Evolutionary conservation across 2,797 vertebrate species (phyloP).

Genomic region (Vultur gryphus): DNA sequence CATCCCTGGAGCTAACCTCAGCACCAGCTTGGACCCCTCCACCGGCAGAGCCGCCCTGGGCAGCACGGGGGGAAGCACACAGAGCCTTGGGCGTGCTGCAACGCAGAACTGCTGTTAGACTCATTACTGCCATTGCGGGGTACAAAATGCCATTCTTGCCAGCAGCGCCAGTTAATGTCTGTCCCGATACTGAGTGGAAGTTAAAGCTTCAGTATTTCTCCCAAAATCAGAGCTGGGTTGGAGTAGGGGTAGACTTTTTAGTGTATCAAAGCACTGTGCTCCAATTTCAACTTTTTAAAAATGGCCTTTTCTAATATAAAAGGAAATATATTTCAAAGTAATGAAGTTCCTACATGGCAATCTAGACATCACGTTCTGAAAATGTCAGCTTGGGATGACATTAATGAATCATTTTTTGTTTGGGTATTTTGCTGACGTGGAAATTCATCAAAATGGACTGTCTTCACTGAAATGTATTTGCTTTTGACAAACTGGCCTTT

Average conservation of each 20-base stretch:
- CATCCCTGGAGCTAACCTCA: background rate
- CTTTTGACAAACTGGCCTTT: background rate
- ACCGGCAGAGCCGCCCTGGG: background rate
- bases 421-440: background rate
- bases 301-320: background rate
- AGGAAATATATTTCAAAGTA: background rate
- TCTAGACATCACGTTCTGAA: background rate
- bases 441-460: background rate
- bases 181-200: background rate
- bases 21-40: background rate
- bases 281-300: background rate
- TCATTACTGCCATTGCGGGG: rapidly evolving
- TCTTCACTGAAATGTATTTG: background rate
- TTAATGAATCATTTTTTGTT: background rate
- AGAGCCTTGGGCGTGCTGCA: background rate
- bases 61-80: background rate
- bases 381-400: background rate
- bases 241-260: background rate
- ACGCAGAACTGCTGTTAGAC: background rate
- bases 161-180: background rate
- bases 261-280: background rate
- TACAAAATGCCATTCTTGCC: background rate
- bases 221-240: background rate
- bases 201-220: background rate
- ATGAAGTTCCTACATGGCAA: background rate